A percentile compares a stretch with the other conserved stretches of the same genome.
phyloP scores from a whole-genome alignment of 64 coral and sea anemone genomes.

The Stichodactyla mertensii region DNA sequence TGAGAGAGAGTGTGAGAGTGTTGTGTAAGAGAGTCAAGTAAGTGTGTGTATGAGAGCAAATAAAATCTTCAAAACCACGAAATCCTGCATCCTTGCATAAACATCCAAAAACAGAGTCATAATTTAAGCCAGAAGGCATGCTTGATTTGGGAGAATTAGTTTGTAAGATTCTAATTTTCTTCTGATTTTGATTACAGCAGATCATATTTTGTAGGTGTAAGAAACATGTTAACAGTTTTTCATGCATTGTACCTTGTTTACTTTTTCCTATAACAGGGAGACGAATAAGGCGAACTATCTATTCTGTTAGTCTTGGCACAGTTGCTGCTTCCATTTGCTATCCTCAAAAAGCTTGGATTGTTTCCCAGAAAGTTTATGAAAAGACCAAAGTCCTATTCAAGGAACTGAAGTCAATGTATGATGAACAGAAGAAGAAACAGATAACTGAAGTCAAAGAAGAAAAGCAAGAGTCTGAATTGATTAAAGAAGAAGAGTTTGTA shows the following conservation, averaged over 20 bases:
- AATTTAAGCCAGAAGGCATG: no score
- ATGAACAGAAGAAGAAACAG: not conserved
- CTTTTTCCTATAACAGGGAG: constrained; percentile 35
- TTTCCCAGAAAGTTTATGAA: constrained; percentile 56
- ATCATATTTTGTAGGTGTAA: no score
- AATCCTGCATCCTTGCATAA: no score
- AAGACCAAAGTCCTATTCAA: constrained; percentile 36
- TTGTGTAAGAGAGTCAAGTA: no score
- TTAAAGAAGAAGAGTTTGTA: not conserved
- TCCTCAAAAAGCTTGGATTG: constrained; percentile 58
- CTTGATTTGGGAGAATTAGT: no score
- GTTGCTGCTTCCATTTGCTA: constrained; percentile 66
- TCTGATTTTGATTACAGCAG: no score
- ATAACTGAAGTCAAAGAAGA: not conserved
- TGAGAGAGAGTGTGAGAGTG: no score
- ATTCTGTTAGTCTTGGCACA: constrained; percentile 64
- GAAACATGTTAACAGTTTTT: no score
- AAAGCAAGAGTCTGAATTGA: not conserved
- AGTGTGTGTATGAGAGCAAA: no score
- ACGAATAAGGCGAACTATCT: constrained; percentile 75
- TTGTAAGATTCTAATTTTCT: no score
- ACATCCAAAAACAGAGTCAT: no score
- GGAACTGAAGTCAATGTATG: constrained; percentile 14
- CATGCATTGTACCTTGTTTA: not conserved
- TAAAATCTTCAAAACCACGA: no score